Conservation (phyloP, 1,140 invertebrate species). For the Caligus rogercresseyi region DNA sequence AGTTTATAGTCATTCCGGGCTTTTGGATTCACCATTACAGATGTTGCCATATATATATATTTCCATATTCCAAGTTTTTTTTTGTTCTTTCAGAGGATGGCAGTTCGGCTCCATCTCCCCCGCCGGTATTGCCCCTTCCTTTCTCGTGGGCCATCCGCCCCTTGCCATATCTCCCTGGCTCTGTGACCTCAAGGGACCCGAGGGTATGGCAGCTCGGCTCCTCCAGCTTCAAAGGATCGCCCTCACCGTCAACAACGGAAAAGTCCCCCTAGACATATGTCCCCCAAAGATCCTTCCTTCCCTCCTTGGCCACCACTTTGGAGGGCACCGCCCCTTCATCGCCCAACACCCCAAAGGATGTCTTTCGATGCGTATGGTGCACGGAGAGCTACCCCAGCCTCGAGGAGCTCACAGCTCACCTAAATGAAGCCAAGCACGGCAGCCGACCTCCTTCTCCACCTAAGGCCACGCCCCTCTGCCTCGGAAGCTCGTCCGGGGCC, state of each 20-base stretch:
- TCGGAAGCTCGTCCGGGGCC: conserved; percentile 80
- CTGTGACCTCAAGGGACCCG: not conserved
- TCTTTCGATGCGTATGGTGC: conserved; percentile 86
- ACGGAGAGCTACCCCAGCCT: conserved; percentile 76
- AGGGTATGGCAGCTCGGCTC: not conserved
- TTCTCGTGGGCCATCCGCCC: not conserved
- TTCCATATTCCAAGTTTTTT: too few species aligned
- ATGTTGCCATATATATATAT: too few species aligned
- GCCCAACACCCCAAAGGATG: conserved; percentile 49
- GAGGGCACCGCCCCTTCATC: not conserved
- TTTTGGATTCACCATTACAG: too few species aligned
- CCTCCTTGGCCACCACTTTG: not conserved
- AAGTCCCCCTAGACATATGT: not conserved
- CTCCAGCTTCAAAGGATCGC: not conserved
- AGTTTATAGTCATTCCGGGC: too few species aligned
- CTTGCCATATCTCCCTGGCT: not conserved
- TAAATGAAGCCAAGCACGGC: conserved; percentile 86
- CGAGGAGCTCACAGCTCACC: conserved; percentile 77
- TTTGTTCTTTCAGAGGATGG: too few species aligned
- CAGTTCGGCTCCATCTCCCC: too few species aligned
- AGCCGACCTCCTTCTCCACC: conserved; percentile 33
- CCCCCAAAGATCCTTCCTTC: not conserved
- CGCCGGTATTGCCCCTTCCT: too few species aligned
- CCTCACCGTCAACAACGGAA: not conserved
- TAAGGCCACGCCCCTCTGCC: conserved; percentile 51